These are phyloP conservation scores for Ammodytes dubius DNA, from an alignment of 2,113 vertebrate species.

Conservation along the genomic window DNA sequence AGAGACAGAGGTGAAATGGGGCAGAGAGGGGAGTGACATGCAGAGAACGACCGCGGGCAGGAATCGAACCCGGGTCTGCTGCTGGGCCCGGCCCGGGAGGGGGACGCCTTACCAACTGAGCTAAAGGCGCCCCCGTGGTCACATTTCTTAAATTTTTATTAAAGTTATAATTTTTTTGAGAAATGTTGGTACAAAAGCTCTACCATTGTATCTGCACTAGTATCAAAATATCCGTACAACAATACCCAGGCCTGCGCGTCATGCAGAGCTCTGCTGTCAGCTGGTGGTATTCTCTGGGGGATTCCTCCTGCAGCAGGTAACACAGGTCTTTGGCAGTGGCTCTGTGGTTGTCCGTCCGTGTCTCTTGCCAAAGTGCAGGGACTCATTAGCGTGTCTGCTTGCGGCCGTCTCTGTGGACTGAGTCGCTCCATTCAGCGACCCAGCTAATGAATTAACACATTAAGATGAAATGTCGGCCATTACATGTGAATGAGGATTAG, in stretches of 20 bases:
- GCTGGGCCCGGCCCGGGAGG: no score
- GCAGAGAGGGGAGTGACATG: no score
- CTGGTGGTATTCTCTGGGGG: slow-evolving; percentile 9
- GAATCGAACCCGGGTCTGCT: no score
- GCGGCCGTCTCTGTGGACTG: slow-evolving; percentile 66
- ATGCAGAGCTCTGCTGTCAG: neutral
- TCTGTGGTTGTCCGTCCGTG: slow-evolving; percentile 4
- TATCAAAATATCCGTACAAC: neutral
- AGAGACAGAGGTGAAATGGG: no score
- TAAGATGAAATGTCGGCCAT: slow-evolving; percentile 84
- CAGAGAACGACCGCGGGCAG: no score
- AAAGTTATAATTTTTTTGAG: no score
- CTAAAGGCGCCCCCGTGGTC: no score
- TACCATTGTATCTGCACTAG: neutral
- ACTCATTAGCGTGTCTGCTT: slow-evolving; percentile 79
- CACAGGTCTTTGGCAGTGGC: slow-evolving; percentile 36
- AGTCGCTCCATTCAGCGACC: slow-evolving; percentile 71
- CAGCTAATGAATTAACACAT: slow-evolving; percentile 84
- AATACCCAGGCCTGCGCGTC: neutral
- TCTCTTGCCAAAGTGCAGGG: slow-evolving; percentile 30
- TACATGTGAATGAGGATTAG: slow-evolving; percentile 89
- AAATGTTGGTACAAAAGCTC: neutral
- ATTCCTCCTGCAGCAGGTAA: slow-evolving; percentile 55
- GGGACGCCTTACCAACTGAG: no score
- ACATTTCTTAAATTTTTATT: no score